Conservation (phyloP, 2,797 vertebrate species). For the Onychomys arenicola region DNA sequence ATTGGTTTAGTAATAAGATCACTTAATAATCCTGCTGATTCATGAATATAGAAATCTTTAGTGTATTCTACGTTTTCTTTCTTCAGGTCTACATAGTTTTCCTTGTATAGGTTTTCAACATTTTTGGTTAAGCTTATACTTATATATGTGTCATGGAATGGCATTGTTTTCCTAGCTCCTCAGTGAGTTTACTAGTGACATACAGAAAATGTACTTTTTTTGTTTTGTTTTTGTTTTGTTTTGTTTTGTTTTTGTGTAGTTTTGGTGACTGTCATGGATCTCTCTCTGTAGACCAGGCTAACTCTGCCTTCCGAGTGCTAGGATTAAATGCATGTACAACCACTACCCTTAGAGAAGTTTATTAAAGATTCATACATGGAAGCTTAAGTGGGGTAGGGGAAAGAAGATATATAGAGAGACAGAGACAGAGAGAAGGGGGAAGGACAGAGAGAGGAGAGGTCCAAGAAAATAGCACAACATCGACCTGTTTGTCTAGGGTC, state of each 20-base stretch:
- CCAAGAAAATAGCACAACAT: not conserved
- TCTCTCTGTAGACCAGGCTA: too few species aligned
- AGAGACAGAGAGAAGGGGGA: not conserved
- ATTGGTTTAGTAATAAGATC: not conserved
- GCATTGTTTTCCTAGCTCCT: not conserved
- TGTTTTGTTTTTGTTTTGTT: not conserved
- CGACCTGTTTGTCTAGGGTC: not conserved
- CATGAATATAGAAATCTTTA: not conserved
- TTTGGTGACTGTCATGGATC: too few species aligned
- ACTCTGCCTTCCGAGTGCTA: not conserved
- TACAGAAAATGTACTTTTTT: not conserved
- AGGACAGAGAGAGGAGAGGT: not conserved
- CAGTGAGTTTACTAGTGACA: not conserved
- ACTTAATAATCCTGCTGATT: not conserved
- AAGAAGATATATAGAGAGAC: not conserved
- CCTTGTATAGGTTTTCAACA: not conserved
- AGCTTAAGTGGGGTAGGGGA: not conserved
- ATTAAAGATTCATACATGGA: too few species aligned
- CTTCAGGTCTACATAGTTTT: not conserved
- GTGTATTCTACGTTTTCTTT: not conserved
- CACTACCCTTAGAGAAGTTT: not conserved
- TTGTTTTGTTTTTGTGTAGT: not conserved
- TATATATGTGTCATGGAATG: not conserved
- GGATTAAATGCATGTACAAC: not conserved
- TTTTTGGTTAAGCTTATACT: not conserved